phyloP scores from a whole-genome alignment of 1,140 invertebrate species.

The Caenorhabditis tropicalis region DNA sequence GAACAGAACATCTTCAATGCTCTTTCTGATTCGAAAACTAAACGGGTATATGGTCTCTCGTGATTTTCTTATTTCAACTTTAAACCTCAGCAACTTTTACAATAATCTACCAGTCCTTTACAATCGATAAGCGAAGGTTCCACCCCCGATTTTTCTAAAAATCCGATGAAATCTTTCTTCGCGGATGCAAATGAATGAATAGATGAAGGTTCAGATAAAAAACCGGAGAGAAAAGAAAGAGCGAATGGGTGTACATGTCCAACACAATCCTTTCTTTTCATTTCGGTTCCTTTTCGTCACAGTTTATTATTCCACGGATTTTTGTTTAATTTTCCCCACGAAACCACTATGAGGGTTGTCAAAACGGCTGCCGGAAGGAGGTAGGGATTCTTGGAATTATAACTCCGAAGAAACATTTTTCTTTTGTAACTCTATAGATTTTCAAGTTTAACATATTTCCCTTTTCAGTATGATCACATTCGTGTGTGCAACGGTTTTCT shows the following conservation, averaged over 20 bases:
- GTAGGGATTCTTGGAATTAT: not conserved
- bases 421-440: too few species aligned
- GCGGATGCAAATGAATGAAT: not conserved
- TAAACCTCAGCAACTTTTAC: not conserved
- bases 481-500: slow-evolving; percentile 30
- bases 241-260: not conserved
- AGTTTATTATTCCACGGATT: not conserved
- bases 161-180: slow-evolving; percentile 24
- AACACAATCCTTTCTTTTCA: not conserved
- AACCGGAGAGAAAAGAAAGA: not conserved
- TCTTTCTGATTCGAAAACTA: not conserved
- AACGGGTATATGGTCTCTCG: not conserved
- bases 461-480: slow-evolving; percentile 44
- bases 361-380: slow-evolving; percentile 13
- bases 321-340: not conserved
- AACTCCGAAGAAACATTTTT: too few species aligned
- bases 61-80: not conserved
- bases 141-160: not conserved
- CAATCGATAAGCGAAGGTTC: not conserved
- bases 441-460: too few species aligned
- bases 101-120: not conserved
- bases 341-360: not conserved
- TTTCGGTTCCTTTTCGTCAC: not conserved
- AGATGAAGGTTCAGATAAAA: slow-evolving; percentile 35
- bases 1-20: not conserved